Percentiles rank a stretch among this genome's conserved stretches.
These are phyloP conservation scores for Bilobella aurantiaca DNA, from an alignment of 1,140 invertebrate genomes.

Conservation along the genomic window DNA sequence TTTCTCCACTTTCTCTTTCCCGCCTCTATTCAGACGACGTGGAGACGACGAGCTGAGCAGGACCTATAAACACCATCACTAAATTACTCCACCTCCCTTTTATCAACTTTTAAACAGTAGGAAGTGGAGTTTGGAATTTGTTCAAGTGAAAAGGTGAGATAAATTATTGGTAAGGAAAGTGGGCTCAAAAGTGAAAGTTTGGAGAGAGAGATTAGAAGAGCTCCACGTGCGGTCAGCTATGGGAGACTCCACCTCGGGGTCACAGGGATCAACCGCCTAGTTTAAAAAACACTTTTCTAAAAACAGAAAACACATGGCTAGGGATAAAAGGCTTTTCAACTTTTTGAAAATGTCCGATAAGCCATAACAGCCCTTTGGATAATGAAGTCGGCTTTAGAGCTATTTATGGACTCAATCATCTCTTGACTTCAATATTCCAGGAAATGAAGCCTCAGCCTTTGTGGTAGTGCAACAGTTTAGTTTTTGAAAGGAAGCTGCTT, in stretches of 20 bases:
- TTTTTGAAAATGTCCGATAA: not conserved
- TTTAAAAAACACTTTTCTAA: not conserved
- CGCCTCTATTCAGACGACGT: not conserved
- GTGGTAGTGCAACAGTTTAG: too few relatives aligned
- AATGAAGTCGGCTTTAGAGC: too few relatives aligned
- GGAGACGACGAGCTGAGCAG: not conserved
- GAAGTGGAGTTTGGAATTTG: not conserved
- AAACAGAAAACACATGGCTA: not conserved
- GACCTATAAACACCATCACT: not conserved
- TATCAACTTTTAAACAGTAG: not conserved
- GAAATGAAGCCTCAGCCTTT: not conserved
- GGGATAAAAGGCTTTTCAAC: not conserved
- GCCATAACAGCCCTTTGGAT: too few relatives aligned
- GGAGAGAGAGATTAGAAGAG: too few relatives aligned
- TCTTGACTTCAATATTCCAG: not conserved
- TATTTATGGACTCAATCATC: not conserved
- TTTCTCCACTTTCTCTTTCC: not conserved
- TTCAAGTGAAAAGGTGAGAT: conserved; percentile 4
- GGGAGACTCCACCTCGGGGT: too few relatives aligned
- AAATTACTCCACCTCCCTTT: too few relatives aligned
- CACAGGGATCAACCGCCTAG: too few relatives aligned
- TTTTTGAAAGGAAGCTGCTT: not conserved
- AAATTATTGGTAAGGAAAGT: not conserved
- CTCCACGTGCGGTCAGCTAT: too few relatives aligned
- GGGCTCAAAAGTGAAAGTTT: too few relatives aligned